phyloP scores from a whole-genome alignment of 2,113 vertebrate genomes.

The Trogon surrucura region DNA sequence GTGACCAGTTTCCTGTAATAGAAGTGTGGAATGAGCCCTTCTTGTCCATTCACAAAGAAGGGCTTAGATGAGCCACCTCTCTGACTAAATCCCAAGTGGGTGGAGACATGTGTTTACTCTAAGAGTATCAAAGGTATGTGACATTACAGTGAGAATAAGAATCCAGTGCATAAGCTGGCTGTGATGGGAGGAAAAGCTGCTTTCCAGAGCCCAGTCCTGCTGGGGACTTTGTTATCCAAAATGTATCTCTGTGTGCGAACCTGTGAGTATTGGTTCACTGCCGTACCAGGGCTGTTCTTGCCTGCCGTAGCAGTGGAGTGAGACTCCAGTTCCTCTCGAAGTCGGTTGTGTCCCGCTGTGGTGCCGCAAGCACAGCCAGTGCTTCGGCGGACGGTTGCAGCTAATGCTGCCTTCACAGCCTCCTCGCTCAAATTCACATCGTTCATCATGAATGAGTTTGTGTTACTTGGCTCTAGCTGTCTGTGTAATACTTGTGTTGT shows the following conservation, averaged over 20 bases:
- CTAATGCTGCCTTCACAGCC: not conserved
- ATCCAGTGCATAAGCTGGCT: not conserved
- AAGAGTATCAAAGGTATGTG: not conserved
- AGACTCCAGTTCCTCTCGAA: not conserved
- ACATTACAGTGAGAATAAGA: not conserved
- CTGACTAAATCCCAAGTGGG: not conserved
- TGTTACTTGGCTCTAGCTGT: not conserved
- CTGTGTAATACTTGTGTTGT: not conserved
- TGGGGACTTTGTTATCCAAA: not conserved
- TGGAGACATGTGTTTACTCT: not conserved
- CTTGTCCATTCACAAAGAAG: not conserved
- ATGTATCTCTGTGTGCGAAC: not conserved
- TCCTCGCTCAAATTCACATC: rapidly evolving
- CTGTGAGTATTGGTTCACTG: not conserved
- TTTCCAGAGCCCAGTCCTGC: not conserved
- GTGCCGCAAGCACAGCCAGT: not conserved
- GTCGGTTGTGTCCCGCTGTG: rapidly evolving
- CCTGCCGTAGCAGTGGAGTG: not conserved
- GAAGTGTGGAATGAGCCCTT: not conserved
- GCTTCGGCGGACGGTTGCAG: not conserved
- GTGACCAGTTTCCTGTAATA: not conserved
- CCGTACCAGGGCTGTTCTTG: not conserved
- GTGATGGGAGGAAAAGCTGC: not conserved
- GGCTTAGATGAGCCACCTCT: not conserved
- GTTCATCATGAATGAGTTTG: not conserved